Evolutionary conservation across 1,140 invertebrate species (phyloP).

Genomic region (Listronotus bonariensis): DNA sequence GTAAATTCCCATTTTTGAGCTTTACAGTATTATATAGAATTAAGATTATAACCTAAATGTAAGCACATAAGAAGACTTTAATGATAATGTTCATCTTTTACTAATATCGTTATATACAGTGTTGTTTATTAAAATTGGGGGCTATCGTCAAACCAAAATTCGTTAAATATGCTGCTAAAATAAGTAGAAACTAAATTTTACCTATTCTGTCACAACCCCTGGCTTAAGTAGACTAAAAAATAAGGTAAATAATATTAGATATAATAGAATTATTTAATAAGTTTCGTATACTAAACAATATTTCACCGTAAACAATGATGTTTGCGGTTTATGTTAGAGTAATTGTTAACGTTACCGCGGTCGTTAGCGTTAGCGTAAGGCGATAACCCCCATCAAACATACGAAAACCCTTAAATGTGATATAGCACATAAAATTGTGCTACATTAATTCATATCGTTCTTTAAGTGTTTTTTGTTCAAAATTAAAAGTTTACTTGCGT

Average conservation of each 20-base stretch:
- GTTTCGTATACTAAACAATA: no score
- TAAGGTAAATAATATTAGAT: no score
- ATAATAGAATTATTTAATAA: no score
- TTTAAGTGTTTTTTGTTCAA: conserved; percentile 25
- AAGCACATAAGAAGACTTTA: conserved; percentile 9
- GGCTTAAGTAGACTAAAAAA: no score
- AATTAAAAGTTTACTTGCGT: conserved; percentile 9
- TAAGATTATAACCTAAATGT: not conserved
- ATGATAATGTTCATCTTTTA: conserved; percentile 2
- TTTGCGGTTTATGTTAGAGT: no score
- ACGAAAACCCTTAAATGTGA: conserved; percentile 36
- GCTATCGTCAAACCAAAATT: not conserved
- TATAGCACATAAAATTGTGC: conserved; percentile 43
- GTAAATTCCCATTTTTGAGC: no score
- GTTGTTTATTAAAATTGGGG: conserved; percentile 2
- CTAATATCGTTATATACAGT: not conserved
- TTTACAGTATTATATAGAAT: not conserved
- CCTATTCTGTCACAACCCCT: no score
- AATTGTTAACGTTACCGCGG: no score
- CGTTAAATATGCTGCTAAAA: conserved; percentile 6
- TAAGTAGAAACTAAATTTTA: not conserved
- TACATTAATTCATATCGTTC: conserved; percentile 43
- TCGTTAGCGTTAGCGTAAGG: not conserved
- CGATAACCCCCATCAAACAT: conserved; percentile 30
- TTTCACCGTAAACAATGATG: no score